A percentile compares a stretch with the other conserved stretches of the same genome.
Evolutionary conservation across 2,113 vertebrate species (phyloP).

Genomic region (Cervus canadensis): DNA sequence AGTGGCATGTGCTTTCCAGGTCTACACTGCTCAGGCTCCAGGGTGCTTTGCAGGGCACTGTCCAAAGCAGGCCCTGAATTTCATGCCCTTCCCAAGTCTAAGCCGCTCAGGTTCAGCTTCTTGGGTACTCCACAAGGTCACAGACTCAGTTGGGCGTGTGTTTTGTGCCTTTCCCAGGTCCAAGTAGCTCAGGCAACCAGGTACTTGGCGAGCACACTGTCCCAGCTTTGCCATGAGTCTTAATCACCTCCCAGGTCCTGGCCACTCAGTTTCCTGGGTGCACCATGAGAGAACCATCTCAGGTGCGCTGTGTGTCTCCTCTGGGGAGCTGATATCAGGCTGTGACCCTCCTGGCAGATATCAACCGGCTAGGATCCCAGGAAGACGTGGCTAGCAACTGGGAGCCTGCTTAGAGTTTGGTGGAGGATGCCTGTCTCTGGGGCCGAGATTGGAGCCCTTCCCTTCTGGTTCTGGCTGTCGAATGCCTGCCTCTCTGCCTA

Average conservation of each 20-base stretch:
- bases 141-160: fast-evolving
- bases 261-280: fast-evolving
- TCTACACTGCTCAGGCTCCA: not conserved
- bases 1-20: fast-evolving
- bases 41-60: not conserved
- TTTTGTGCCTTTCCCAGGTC: not conserved
- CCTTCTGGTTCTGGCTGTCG: too few species aligned
- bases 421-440: too few species aligned
- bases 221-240: not conserved
- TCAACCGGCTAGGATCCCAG: not conserved
- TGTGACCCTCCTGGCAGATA: not conserved
- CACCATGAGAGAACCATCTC: not conserved
- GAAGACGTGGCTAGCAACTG: not conserved
- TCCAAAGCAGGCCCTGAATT: not conserved
- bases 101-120: not conserved
- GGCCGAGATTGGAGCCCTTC: too few species aligned
- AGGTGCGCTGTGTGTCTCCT: not conserved
- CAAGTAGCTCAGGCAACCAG: not conserved
- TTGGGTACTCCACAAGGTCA: fast-evolving
- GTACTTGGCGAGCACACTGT: not conserved
- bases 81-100: not conserved
- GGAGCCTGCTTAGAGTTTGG: too few species aligned
- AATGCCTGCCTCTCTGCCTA: too few species aligned
- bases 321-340: not conserved
- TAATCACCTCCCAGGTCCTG: not conserved